phyloP scores from a whole-genome alignment of 2,113 vertebrate genomes.

The Pluvialis apricaria region DNA sequence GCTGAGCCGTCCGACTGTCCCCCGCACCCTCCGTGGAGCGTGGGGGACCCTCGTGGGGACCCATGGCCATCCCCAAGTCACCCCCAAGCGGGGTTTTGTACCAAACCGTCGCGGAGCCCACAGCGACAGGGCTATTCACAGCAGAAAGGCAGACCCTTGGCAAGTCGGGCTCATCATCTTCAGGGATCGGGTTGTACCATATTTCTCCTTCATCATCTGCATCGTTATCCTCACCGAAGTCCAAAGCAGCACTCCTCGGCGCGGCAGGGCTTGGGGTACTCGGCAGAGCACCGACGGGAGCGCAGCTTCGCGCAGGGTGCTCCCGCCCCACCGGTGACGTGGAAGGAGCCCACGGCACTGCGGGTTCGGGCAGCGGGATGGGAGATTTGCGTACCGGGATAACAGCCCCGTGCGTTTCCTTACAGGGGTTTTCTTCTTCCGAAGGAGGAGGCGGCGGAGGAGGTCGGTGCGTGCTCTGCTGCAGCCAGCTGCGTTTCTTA shows the following conservation, averaged over 20 bases:
- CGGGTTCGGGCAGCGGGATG: slow-evolving; percentile 46
- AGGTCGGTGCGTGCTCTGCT: slow-evolving; percentile 82
- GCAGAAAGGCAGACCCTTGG: not conserved
- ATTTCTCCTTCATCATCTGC: slow-evolving; percentile 97
- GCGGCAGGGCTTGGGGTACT: not conserved
- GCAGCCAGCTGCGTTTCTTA: slow-evolving; percentile 97
- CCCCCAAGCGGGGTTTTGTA: slow-evolving; percentile 58
- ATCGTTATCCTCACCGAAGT: slow-evolving; percentile 87
- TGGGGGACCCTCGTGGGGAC: not conserved
- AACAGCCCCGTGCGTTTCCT: slow-evolving; percentile 69
- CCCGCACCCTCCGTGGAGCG: not conserved
- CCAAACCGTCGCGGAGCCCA: not conserved
- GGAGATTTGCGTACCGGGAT: slow-evolving; percentile 23
- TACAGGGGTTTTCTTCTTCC: slow-evolving; percentile 69
- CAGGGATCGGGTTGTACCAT: slow-evolving; percentile 99
- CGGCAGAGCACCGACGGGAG: not conserved
- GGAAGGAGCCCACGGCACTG: slow-evolving; percentile 34
- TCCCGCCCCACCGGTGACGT: not conserved
- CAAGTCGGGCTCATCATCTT: slow-evolving; percentile 82
- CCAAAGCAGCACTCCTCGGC: slow-evolving; percentile 33
- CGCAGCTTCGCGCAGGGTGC: not conserved
- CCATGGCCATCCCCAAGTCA: not conserved
- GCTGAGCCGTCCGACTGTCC: not conserved
- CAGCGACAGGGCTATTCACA: slow-evolving; percentile 7
- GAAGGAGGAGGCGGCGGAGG: slow-evolving; percentile 40